phyloP scores from a whole-genome alignment of 2,888 invertebrate genomes.

The Tenthredo notha region DNA sequence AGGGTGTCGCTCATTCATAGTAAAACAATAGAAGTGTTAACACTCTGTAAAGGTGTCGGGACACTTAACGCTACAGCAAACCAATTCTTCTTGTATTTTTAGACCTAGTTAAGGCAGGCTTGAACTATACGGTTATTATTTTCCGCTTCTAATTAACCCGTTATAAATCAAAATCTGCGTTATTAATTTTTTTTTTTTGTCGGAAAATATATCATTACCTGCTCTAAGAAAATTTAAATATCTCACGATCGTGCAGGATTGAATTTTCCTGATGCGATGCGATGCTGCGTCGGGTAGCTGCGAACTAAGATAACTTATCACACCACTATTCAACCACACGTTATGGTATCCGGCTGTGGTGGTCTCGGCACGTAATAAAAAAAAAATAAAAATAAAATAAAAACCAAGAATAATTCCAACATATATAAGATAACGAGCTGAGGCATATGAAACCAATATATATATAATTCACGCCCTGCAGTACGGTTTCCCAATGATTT shows the following conservation, averaged over 20 bases:
- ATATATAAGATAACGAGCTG: not conserved
- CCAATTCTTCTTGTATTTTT: not conserved
- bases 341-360: not conserved
- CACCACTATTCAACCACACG: not conserved
- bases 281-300: not conserved
- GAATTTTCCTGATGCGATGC: not conserved
- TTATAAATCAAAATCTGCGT: not conserved
- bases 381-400: not conserved
- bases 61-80: conserved; percentile 10
- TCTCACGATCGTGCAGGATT: not conserved
- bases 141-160: not conserved
- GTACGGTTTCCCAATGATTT: not conserved
- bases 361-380: not conserved
- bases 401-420: not conserved
- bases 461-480: not conserved
- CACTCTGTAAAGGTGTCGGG: conserved; percentile 13
- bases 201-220: not conserved
- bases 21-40: conserved; percentile 38
- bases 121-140: not conserved
- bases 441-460: not conserved
- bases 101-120: not conserved
- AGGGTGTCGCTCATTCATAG: conserved; percentile 42
- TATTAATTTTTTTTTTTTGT: not conserved
- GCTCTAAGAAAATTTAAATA: not conserved
- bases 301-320: not conserved